Evolutionary conservation across 2,888 invertebrate species (phyloP), one percentile per base, ranked within the genome.

Genomic region (Apodemia mormo): DNA sequence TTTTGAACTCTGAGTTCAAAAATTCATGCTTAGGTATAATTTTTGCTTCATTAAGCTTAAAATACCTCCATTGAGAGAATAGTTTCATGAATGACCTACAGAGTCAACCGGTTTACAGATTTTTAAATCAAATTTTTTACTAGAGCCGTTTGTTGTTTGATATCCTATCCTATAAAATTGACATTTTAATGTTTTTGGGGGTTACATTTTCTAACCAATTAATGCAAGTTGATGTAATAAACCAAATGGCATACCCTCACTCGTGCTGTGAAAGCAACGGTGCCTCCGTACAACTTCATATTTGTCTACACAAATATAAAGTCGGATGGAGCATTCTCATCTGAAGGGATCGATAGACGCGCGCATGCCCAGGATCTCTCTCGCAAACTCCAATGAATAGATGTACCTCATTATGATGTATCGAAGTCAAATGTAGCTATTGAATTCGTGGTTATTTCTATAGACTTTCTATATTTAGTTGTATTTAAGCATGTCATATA

Each of bases 341-440:
- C 87, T 83, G 84, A 76, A 74, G 72, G 76, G 86, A 86, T 89
- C 89, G 87, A 89, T 89, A 85, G 74, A 70, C 76, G 77, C 88
- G 90, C 89, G 89, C 90, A 87, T 82, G 82, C 82, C 75, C 81
- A 68, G 70, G 76, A 68, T 76, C 77, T 78, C 78, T 75, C 78
- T 78, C 78, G 75, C 72, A 70, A 68, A 65, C 72, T 70, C 71
- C 73, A 74, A 72, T 73, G 72, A 76, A 70, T 72, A 72, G 68
- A 75, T 76, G 73, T 73, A 73, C 73, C 75, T 74, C 69, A 74
- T 75, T 72, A 74, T 76, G 73, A 74, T 74, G 74, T 75, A 75
- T 76, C 75, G 73, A 67, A 71, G 71, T 72, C 64, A 64, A 68
- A 52, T 68, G 65, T 68, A 68, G 64, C 9, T 68, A 54, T 52